Evolutionary conservation across 2,113 vertebrate species (phyloP).

Genomic region (Girardinichthys multiradiatus): DNA sequence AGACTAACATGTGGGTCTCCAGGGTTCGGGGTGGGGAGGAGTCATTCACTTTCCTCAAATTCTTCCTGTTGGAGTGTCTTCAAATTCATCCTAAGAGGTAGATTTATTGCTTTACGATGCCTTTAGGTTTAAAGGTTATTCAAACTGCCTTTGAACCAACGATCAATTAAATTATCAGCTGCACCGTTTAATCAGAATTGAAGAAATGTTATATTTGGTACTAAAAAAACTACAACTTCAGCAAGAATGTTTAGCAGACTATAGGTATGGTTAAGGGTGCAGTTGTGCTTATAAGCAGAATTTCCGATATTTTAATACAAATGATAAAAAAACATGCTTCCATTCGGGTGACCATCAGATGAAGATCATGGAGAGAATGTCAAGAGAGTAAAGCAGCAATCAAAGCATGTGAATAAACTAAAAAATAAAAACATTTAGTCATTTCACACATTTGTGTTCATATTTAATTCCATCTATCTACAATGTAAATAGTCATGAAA

Average conservation of each 20-base stretch:
- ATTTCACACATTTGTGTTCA: too few species aligned
- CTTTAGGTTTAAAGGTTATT: not conserved
- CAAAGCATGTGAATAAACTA: too few species aligned
- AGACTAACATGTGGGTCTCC: conserved; percentile 27
- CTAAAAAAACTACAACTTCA: not conserved
- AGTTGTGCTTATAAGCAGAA: not conserved
- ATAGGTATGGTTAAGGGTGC: not conserved
- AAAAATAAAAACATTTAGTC: too few species aligned
- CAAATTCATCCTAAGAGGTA: not conserved
- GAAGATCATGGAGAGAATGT: too few species aligned
- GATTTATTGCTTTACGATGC: not conserved
- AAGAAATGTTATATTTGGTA: not conserved
- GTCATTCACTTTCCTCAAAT: not conserved
- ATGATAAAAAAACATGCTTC: too few species aligned
- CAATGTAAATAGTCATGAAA: too few species aligned
- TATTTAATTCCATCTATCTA: too few species aligned
- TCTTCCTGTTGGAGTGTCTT: not conserved
- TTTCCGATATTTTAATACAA: too few species aligned
- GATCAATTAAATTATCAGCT: not conserved
- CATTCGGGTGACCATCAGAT: too few species aligned
- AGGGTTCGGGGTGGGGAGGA: too few species aligned
- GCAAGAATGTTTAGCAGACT: not conserved
- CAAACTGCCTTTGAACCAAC: not conserved
- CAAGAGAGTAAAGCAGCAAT: too few species aligned
- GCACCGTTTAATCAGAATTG: not conserved